Conservation (phyloP, 1,140 invertebrate species). For the Rhagoletis pomonella region DNA sequence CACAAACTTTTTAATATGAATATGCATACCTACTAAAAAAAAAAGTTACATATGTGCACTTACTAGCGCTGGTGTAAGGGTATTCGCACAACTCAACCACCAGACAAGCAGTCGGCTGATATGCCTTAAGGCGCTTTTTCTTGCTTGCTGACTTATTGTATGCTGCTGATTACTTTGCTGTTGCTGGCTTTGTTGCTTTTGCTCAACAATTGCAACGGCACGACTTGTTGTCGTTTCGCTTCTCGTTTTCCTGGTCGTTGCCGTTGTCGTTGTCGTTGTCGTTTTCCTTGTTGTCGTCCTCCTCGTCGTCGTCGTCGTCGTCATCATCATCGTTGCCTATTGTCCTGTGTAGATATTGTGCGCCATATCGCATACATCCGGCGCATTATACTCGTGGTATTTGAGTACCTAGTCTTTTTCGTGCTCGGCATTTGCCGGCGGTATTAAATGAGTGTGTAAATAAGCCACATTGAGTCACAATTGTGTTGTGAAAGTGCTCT, state of each 20-base stretch:
- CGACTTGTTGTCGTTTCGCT: neutral
- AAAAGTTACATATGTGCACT: conserved; percentile 10
- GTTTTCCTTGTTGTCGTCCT: neutral
- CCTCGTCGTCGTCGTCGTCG: neutral
- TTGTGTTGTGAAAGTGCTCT: conserved; percentile 39
- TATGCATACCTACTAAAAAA: neutral
- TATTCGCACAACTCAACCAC: conserved; percentile 26
- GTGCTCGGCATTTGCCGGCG: conserved; percentile 23
- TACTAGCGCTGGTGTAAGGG: neutral
- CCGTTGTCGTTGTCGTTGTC: neutral
- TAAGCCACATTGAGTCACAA: conserved; percentile 52
- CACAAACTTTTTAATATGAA: neutral
- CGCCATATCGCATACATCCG: conserved; percentile 43
- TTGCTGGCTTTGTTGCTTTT: neutral
- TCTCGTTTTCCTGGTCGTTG: neutral
- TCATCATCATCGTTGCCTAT: neutral
- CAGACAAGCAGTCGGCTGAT: conserved; percentile 41
- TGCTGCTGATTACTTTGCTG: conserved; percentile 16
- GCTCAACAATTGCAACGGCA: conserved; percentile 25
- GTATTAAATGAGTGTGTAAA: conserved; percentile 38
- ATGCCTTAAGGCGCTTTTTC: conserved; percentile 31
- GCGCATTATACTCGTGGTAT: conserved; percentile 28
- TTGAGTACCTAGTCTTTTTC: conserved; percentile 17
- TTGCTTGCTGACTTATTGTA: conserved; percentile 26
- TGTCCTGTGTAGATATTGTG: conserved; percentile 28